Percentiles rank a stretch among this genome's conserved stretches.
phyloP scores from a whole-genome alignment of 2,888 invertebrate species.

The Orchestes rusci region DNA sequence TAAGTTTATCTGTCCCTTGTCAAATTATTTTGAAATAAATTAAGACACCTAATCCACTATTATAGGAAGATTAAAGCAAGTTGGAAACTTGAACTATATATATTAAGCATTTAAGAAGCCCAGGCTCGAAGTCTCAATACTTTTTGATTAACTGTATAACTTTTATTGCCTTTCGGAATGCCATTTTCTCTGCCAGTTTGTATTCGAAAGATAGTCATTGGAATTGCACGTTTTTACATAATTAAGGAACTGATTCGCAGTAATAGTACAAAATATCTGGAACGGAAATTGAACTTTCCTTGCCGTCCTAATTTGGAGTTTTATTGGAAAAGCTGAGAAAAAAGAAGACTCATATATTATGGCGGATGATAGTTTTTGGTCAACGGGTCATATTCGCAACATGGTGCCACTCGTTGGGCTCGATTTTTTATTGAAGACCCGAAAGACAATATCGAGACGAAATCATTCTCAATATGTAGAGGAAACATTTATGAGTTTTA shows the following conservation, averaged over 20 bases:
- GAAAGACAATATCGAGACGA: conserved; percentile 22
- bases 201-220: too few relatives aligned
- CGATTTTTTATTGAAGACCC: conserved; percentile 21
- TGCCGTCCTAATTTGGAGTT: too few relatives aligned
- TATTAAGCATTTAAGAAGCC: conserved; percentile 21
- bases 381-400: conserved; percentile 23
- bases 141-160: conserved; percentile 19
- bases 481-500: conserved; percentile 35
- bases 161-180: too few relatives aligned
- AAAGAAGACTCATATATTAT: conserved; percentile 14
- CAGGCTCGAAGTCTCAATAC: conserved; percentile 7
- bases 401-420: conserved; percentile 13
- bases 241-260: too few relatives aligned
- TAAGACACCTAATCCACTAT: conserved; percentile 22
- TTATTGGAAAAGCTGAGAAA: background rate
- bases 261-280: too few relatives aligned
- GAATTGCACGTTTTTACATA: too few relatives aligned
- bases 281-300: too few relatives aligned
- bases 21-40: conserved; percentile 26
- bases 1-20: conserved; percentile 25
- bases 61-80: conserved; percentile 21
- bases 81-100: conserved; percentile 22
- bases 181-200: too few relatives aligned
- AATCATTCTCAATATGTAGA: conserved; percentile 25
- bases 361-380: conserved; percentile 22